These are phyloP conservation scores for Acropora yongei DNA, from an alignment of 64 coral and sea anemone species.

Conservation along the genomic window DNA sequence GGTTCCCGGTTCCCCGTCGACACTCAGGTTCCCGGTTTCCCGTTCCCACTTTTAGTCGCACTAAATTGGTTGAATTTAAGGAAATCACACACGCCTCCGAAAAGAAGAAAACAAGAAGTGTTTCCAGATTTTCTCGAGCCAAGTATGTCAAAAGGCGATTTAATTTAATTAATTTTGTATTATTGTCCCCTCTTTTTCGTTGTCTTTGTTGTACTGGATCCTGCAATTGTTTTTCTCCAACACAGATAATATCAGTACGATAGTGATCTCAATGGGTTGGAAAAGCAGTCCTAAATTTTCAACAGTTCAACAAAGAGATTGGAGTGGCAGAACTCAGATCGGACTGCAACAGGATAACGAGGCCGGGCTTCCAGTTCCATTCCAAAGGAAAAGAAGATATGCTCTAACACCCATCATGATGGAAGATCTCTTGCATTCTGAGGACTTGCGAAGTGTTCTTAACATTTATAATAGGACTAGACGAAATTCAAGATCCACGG, in stretches of 20 bases:
- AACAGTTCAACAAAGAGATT: background rate
- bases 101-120: too few relatives aligned
- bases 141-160: too few relatives aligned
- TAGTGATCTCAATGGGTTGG: constrained; percentile 15
- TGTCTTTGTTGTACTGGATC: too few relatives aligned
- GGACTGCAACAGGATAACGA: background rate
- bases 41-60: too few relatives aligned
- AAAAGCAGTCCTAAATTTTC: background rate
- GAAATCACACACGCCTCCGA: too few relatives aligned
- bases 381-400: background rate
- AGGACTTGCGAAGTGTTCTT: constrained; percentile 31
- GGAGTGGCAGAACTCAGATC: background rate
- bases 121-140: too few relatives aligned
- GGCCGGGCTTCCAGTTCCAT: background rate
- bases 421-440: background rate
- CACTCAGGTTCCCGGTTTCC: too few relatives aligned
- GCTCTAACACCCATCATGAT: constrained; percentile 1
- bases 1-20: too few relatives aligned
- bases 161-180: too few relatives aligned
- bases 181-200: too few relatives aligned
- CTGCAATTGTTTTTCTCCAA: too few relatives aligned
- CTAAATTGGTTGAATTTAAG: too few relatives aligned
- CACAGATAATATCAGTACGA: background rate
- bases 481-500: background rate
- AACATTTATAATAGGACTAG: background rate